Base-by-base conservation (phyloP, 2,797 vertebrate species). In the Microhierax caerulescens region DNA sequence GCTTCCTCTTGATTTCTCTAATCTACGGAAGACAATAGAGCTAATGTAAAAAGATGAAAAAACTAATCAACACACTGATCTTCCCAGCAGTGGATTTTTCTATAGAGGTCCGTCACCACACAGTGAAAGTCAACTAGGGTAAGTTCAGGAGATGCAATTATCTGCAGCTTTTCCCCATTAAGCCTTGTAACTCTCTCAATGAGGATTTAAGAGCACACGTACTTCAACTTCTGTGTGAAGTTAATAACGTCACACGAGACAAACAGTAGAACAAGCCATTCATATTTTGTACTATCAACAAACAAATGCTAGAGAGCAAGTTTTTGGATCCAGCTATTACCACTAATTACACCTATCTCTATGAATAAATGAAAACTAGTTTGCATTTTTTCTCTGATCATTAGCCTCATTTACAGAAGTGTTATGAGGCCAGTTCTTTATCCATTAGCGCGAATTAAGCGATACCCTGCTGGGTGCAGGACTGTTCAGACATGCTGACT, bases 341-440 rank as follows among this genome's bases (percentile, higher is more conserved):
- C 84, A 89, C 94, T 95, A 97, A 94, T 97, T 94, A 93, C 32
- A 95, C 34, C 27, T 72, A 77, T 48, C 86, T 96, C 76, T 91
- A 57, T 28, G 91, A 88, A 96, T 92, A 94, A 89, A 92, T 64
- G 72, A 90, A 85, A 95, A 76, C 92, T 93, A 90, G 88, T 88
- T 67, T 84, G 94, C 91, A 80, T 92, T 96, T 96, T 93, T 86
- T 78, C 36, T 90, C 91, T 53, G 59, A 94, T 92, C 96, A 90
- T 75, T 91, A 88, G 86, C 34, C 70, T 48, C 88, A 80, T 74
- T 94, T 94, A 56, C 85, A 27, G 30, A 82, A 91, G 80, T 60
- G 61, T 95, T 95, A 63, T 6, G 77, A 94, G 94, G 77, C 65
- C 43, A 96, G 76, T 45, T 82, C 79, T 84, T 82, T 80, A 91